Conservation (phyloP, 2,888 invertebrate genomes). For the Diogma glabrata region DNA sequence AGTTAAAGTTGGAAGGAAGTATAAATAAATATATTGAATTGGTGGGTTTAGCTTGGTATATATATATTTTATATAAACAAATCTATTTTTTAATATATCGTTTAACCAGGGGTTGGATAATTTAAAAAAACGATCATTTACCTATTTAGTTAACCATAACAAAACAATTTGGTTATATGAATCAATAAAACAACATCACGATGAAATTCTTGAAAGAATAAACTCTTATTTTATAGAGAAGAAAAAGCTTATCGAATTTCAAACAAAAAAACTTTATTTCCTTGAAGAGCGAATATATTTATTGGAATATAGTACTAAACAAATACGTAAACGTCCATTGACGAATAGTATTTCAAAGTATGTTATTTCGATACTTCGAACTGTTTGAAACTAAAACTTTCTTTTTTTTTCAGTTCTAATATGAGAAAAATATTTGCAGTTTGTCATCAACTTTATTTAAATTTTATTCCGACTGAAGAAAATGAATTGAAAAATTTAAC, state of each 20-base stretch:
- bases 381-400: not conserved
- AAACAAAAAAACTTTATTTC: slow-evolving; percentile 10
- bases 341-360: slow-evolving; percentile 13
- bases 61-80: too few relatives aligned
- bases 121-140: slow-evolving; percentile 1
- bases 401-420: not conserved
- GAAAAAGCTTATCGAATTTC: not conserved
- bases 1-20: too few relatives aligned
- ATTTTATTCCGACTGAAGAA: slow-evolving; percentile 5
- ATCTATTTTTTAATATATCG: not conserved
- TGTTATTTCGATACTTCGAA: not conserved
- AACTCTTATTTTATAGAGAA: not conserved
- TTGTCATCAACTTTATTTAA: slow-evolving; percentile 8
- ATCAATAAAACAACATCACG: not conserved
- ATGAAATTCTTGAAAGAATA: not conserved
- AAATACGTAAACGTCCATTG: slow-evolving; percentile 7
- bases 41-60: too few relatives aligned
- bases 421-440: slow-evolving; percentile 3
- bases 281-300: slow-evolving; percentile 11
- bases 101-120: not conserved
- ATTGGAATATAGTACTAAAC: slow-evolving; percentile 9
- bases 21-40: too few relatives aligned
- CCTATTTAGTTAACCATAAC: slow-evolving; percentile 7
- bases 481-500: not conserved
- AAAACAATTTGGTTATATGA: slow-evolving; percentile 8